A percentile compares a stretch with the other conserved stretches of the same genome.
Conservation (phyloP, 1,140 invertebrate species). For the Drosophila bocki region DNA sequence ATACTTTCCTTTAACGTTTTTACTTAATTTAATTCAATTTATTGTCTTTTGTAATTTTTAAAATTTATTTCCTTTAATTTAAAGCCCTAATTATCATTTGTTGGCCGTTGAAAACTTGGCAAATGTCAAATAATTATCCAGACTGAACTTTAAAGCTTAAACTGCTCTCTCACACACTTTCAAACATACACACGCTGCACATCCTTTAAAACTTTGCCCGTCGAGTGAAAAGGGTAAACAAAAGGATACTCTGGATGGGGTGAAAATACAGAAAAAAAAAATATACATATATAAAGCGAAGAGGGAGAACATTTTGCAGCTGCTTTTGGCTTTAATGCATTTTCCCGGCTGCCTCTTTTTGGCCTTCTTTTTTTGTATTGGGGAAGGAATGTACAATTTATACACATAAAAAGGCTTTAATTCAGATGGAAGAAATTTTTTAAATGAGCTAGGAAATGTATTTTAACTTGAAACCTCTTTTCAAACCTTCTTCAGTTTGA, state of each 20-base stretch:
- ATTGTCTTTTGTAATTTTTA: too few relatives aligned
- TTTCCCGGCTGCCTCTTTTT: slow-evolving; percentile 6
- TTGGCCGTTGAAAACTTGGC: slow-evolving; percentile 19
- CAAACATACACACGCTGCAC: slow-evolving; percentile 1
- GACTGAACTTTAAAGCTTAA: slow-evolving; percentile 59
- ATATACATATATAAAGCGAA: background rate
- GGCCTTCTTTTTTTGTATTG: slow-evolving; percentile 1
- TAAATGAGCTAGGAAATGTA: background rate
- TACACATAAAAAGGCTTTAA: slow-evolving; percentile 21
- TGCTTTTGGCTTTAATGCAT: slow-evolving; percentile 50
- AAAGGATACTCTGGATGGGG: slow-evolving; percentile 12
- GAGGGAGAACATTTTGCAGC: slow-evolving; percentile 31
- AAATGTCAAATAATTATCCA: slow-evolving; percentile 58
- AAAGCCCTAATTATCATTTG: slow-evolving; percentile 45
- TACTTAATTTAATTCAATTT: background rate
- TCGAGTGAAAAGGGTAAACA: slow-evolving; percentile 49
- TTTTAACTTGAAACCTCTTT: background rate
- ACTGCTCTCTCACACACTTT: slow-evolving; percentile 7
- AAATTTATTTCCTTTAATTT: slow-evolving; percentile 3
- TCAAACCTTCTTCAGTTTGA: background rate
- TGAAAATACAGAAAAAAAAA: background rate
- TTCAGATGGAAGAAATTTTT: background rate
- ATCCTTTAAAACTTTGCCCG: slow-evolving; percentile 44
- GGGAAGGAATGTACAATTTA: slow-evolving; percentile 20
- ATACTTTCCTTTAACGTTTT: too few relatives aligned